Percentiles rank a stretch among this genome's conserved stretches.
Conservation (phyloP, 1,140 invertebrate genomes). For the Rhizoglyphus robini region DNA sequence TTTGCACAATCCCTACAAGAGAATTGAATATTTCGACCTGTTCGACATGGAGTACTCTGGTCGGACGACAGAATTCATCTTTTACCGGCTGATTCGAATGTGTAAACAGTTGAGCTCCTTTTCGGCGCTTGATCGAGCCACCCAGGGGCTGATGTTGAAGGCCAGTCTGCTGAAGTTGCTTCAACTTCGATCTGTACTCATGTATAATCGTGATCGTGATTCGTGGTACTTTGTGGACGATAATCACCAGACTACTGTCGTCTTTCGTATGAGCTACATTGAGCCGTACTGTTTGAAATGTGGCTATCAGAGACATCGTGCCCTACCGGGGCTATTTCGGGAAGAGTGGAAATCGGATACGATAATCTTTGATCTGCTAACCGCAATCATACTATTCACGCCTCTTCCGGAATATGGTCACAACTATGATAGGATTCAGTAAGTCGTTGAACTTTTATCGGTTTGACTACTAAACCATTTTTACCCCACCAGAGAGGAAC, state of each 20-base stretch:
- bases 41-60: not conserved
- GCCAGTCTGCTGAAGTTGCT: not conserved
- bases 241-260: not conserved
- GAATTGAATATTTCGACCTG: not conserved
- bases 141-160: not conserved
- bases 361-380: too few relatives aligned
- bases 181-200: not conserved
- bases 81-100: not conserved
- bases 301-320: not conserved
- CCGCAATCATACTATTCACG: too few relatives aligned
- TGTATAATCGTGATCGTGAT: not conserved
- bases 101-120: not conserved
- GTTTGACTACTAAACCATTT: too few relatives aligned
- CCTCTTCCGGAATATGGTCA: too few relatives aligned
- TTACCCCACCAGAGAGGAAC: too few relatives aligned
- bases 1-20: not conserved
- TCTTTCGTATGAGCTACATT: not conserved
- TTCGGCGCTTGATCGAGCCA: not conserved
- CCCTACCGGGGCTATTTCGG: too few relatives aligned
- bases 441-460: too few relatives aligned
- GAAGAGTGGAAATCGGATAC: too few relatives aligned
- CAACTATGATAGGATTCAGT: too few relatives aligned
- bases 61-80: not conserved
- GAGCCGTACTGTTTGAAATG: not conserved
- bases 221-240: not conserved